These are phyloP conservation scores for Xenopus laevis DNA, from an alignment of 2,113 vertebrate genomes.

Conservation along the genomic window DNA sequence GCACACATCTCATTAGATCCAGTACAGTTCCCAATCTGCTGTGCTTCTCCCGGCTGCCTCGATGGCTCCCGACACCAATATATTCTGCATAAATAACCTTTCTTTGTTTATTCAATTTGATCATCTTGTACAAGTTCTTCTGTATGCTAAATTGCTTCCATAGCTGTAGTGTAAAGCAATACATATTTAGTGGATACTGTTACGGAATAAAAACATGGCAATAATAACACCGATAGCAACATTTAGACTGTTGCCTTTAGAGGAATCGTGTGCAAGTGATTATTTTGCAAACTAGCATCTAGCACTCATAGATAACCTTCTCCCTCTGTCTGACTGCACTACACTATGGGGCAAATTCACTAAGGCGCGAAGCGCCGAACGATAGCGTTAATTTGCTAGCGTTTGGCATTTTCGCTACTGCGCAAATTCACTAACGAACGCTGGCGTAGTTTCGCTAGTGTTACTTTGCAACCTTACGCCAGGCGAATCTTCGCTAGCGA, in stretches of 20 bases:
- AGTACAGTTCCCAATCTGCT: not conserved
- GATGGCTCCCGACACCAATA: not conserved
- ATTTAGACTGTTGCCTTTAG: constrained; percentile 22
- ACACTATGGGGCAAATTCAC: no score
- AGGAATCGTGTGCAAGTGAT: constrained; percentile 24
- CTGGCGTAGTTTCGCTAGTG: no score
- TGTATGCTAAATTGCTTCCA: not conserved
- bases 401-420: no score
- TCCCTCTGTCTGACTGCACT: constrained; percentile 27
- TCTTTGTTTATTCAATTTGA: not conserved
- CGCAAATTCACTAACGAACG: no score
- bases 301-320: constrained; percentile 11
- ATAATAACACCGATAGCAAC: constrained; percentile 17
- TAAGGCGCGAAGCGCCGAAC: no score
- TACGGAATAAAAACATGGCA: constrained; percentile 26
- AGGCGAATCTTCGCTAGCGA: no score
- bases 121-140: not conserved
- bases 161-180: constrained; percentile 3
- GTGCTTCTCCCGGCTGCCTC: not conserved
- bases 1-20: not conserved
- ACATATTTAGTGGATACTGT: constrained; percentile 11
- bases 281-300: constrained; percentile 27
- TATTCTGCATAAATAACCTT: not conserved
- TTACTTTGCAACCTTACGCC: no score
- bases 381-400: no score